phyloP scores from a whole-genome alignment of 2,797 vertebrate species.

The Sphaeramia orbicularis region DNA sequence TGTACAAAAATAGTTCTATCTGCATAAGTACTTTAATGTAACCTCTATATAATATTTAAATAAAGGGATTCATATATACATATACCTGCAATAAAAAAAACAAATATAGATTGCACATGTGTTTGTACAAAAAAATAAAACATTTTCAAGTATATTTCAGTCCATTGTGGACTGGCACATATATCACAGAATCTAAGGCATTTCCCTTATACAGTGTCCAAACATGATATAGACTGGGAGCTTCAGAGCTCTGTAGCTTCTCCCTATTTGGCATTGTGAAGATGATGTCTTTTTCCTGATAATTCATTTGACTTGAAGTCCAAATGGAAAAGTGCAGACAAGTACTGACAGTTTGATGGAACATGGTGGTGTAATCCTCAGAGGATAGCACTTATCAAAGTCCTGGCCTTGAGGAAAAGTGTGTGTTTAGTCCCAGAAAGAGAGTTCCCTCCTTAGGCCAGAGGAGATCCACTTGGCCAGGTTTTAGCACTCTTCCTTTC shows the following conservation, averaged over 20 bases:
- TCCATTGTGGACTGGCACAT: conserved; percentile 82
- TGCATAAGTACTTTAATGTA: conserved; percentile 84
- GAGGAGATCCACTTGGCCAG: conserved; percentile 70
- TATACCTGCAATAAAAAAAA: conserved; percentile 78
- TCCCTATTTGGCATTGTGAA: conserved; percentile 73
- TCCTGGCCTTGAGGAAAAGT: conserved; percentile 75
- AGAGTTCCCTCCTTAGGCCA: conserved; percentile 61
- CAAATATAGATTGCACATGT: conserved; percentile 87
- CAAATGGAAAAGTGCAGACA: conserved; percentile 82
- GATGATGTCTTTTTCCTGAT: conserved; percentile 77
- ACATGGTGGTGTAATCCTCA: conserved; percentile 72
- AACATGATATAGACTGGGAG: conserved; percentile 73
- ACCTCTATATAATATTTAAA: conserved; percentile 88
- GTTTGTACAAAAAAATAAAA: conserved; percentile 82
- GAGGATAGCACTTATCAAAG: conserved; percentile 73
- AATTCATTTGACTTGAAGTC: conserved; percentile 76
- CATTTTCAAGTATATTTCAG: conserved; percentile 88
- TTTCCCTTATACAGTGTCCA: conserved; percentile 87
- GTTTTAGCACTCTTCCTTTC: conserved; percentile 62
- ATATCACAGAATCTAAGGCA: conserved; percentile 81
- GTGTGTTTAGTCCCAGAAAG: conserved; percentile 71
- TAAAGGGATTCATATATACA: conserved; percentile 86
- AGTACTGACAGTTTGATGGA: conserved; percentile 71
- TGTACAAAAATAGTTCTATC: conserved; percentile 89
- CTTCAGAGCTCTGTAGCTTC: conserved; percentile 68